Evolutionary conservation across 2,797 vertebrate species (phyloP).

Genomic region (Esox lucius): DNA sequence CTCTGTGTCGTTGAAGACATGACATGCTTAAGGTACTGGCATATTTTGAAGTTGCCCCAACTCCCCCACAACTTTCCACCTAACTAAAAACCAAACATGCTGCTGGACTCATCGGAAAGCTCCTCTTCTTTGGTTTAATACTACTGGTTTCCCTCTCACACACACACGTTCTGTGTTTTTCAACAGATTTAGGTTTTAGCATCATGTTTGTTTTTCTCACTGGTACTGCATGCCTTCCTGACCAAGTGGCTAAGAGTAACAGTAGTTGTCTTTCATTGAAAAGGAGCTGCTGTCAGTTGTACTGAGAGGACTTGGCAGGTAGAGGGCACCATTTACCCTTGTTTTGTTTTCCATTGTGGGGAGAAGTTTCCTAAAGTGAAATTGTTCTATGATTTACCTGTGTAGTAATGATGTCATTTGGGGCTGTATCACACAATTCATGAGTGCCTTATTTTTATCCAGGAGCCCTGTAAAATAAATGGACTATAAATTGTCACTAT

Average conservation of each 20-base stretch:
- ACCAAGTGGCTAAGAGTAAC: not conserved
- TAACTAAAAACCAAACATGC: not conserved
- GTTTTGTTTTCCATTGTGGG: not conserved
- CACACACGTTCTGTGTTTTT: constrained; percentile 9
- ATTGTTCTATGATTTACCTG: not conserved
- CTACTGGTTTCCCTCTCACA: constrained; percentile 7
- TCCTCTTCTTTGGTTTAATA: not conserved
- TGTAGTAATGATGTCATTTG: not conserved
- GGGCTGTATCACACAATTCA: not conserved
- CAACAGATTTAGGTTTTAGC: not conserved
- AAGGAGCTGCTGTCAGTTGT: constrained; percentile 6
- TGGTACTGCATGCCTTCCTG: not conserved
- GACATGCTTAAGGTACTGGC: too few relatives aligned
- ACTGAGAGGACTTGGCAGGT: constrained; percentile 46
- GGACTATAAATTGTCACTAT: not conserved
- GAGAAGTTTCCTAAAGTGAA: not conserved
- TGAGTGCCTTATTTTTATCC: not conserved
- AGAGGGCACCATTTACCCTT: constrained; percentile 56
- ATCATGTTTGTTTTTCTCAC: constrained; percentile 16
- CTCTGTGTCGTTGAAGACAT: not conserved
- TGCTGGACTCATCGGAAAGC: not conserved
- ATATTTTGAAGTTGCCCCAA: not conserved
- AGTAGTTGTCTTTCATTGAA: constrained; percentile 16
- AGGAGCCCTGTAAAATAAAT: not conserved
- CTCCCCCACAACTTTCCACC: constrained; percentile 9